Conservation (phyloP, 2,113 vertebrate genomes). For the Amblyornis subalaris region DNA sequence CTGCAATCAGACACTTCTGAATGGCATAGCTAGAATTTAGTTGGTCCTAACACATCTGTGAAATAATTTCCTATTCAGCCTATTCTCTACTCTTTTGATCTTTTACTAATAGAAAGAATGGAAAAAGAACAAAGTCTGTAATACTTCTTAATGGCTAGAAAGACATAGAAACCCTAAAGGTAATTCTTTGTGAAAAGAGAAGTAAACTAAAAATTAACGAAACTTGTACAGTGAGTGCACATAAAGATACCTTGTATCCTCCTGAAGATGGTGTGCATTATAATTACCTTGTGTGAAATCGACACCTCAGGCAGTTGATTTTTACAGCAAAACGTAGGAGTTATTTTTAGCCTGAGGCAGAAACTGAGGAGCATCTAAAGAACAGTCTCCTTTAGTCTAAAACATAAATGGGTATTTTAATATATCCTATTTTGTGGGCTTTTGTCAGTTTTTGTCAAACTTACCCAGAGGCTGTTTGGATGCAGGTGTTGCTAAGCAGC, state of each 20-base stretch:
- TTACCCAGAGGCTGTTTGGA: neutral
- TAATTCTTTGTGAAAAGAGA: neutral
- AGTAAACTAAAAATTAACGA: neutral
- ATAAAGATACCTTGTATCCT: neutral
- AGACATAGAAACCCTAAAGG: neutral
- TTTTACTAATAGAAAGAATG: neutral
- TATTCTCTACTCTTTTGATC: neutral
- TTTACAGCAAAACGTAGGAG: neutral
- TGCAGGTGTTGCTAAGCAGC: constrained; percentile 27
- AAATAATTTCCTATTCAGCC: neutral
- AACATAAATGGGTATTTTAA: neutral
- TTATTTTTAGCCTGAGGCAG: constrained; percentile 10
- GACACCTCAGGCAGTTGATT: neutral
- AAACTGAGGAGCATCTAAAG: neutral
- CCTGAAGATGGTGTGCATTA: neutral
- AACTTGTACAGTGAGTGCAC: neutral
- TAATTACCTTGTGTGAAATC: neutral
- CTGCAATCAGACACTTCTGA: neutral
- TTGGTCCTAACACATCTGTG: neutral
- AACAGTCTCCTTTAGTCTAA: neutral
- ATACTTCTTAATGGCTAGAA: neutral
- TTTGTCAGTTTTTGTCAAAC: constrained; percentile 19
- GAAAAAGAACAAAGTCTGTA: neutral
- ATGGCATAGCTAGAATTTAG: neutral
- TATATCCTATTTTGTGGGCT: constrained; percentile 2